Conservation (phyloP, 2,888 invertebrate species). For the Ptychoptera contaminata region DNA sequence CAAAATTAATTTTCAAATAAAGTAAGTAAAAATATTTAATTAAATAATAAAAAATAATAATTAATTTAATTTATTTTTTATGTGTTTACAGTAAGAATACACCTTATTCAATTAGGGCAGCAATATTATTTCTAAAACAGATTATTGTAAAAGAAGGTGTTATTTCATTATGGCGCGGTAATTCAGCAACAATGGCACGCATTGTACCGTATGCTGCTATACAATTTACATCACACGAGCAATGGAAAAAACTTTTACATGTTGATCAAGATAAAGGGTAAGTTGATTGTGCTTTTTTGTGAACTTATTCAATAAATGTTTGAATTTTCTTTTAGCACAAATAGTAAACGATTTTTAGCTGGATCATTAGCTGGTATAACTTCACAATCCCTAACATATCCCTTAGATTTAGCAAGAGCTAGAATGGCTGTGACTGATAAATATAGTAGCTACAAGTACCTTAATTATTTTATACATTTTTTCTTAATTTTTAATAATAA, state of each 20-base stretch:
- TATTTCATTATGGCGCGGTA: constrained; percentile 85
- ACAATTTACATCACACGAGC: constrained; percentile 95
- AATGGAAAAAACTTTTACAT: constrained; percentile 71
- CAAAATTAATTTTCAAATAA: constrained; percentile 95
- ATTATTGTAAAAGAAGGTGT: constrained; percentile 66
- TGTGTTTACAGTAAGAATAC: constrained; percentile 35
- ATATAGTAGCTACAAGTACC: constrained; percentile 47
- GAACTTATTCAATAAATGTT: neutral
- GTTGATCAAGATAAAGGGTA: constrained; percentile 49
- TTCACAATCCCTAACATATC: constrained; percentile 88
- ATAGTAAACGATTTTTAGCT: constrained; percentile 47
- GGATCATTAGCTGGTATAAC: constrained; percentile 93
- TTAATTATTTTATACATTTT: neutral
- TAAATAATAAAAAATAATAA: constrained; percentile 5
- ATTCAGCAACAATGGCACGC: constrained; percentile 95
- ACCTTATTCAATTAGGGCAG: constrained; percentile 57
- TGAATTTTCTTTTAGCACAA: constrained; percentile 19
- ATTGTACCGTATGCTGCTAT: constrained; percentile 95
- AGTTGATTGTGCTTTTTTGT: constrained; percentile 13
- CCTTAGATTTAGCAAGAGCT: constrained; percentile 89
- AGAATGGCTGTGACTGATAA: constrained; percentile 90
- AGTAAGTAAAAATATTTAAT: constrained; percentile 29
- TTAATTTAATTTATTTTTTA: constrained; percentile 2
- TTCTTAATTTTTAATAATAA: neutral
- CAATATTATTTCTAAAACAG: constrained; percentile 45